These are phyloP conservation scores for Prochilodus magdalenae DNA, from an alignment of 2,113 vertebrate genomes.

Conservation along the genomic window DNA sequence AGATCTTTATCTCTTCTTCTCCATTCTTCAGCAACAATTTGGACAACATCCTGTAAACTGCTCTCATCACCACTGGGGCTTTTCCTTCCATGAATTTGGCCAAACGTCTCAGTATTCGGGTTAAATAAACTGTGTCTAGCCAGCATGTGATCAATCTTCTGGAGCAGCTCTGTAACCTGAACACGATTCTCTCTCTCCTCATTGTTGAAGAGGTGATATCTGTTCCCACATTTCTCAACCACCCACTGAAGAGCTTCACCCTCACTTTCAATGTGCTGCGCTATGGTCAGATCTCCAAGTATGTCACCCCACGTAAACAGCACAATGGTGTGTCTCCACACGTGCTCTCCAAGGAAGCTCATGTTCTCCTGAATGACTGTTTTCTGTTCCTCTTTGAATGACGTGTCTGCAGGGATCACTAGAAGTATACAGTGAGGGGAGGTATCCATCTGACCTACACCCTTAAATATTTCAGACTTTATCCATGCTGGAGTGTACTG, in stretches of 20 bases:
- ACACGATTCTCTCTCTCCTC: background rate
- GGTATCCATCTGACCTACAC: background rate
- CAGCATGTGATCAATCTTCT: background rate
- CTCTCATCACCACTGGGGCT: background rate
- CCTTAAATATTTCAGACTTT: background rate
- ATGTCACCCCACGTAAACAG: constrained; percentile 45
- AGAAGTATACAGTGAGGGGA: constrained; percentile 16
- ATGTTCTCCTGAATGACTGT: constrained; percentile 42
- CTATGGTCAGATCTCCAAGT: constrained; percentile 29
- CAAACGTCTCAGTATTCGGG: no score
- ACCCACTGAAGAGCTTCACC: constrained; percentile 20
- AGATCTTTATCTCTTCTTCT: no score
- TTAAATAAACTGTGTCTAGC: background rate
- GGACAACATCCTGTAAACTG: background rate
- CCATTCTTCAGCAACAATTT: no score
- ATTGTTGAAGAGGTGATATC: constrained; percentile 17
- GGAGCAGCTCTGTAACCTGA: background rate
- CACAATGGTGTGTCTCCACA: constrained; percentile 45
- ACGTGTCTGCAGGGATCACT: constrained; percentile 21
- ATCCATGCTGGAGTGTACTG: background rate
- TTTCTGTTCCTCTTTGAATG: constrained; percentile 40
- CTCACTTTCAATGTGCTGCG: constrained; percentile 52
- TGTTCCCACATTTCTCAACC: constrained; percentile 25
- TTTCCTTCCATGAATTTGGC: no score
- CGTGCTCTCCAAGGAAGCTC: constrained; percentile 39